Percentiles rank a stretch among this genome's conserved stretches.
Evolutionary conservation across 1,140 invertebrate species (phyloP).

Genomic region (Drosophila repletoides): DNA sequence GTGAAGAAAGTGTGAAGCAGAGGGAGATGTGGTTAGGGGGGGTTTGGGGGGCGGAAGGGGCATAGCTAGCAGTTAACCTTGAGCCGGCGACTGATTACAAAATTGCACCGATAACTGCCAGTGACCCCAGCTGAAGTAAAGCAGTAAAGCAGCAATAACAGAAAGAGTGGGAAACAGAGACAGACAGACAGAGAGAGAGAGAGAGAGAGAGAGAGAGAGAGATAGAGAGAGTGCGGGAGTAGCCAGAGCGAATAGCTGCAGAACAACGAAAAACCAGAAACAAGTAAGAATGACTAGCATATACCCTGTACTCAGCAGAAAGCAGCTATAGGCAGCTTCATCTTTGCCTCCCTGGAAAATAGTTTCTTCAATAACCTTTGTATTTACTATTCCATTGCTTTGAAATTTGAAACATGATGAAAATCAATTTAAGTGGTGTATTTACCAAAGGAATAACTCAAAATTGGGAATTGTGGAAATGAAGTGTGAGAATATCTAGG

Average conservation of each 20-base stretch:
- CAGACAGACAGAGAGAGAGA: neutral
- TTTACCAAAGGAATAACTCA: too few species aligned
- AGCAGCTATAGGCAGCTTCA: too few species aligned
- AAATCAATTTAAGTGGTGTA: too few species aligned
- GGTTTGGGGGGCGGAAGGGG: neutral
- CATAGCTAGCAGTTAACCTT: slow-evolving; percentile 61
- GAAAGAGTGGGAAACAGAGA: neutral
- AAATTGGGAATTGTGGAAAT: too few species aligned
- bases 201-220: neutral
- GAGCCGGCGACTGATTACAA: slow-evolving; percentile 74
- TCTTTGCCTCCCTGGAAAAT: too few species aligned
- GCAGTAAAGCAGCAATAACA: slow-evolving; percentile 24
- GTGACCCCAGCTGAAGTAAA: slow-evolving; percentile 52
- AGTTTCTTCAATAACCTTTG: too few species aligned
- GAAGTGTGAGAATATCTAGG: too few species aligned
- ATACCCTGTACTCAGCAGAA: too few species aligned
- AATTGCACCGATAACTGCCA: slow-evolving; percentile 80
- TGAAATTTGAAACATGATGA: too few species aligned
- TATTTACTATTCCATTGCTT: too few species aligned
- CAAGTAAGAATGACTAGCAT: too few species aligned
- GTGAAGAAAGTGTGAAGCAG: neutral
- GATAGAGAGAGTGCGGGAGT: neutral
- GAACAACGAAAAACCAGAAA: neutral
- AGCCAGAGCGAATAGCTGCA: neutral
- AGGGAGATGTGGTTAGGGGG: neutral